Base-by-base conservation (phyloP, 2,797 vertebrate genomes). In the Cossypha dichroa region DNA sequence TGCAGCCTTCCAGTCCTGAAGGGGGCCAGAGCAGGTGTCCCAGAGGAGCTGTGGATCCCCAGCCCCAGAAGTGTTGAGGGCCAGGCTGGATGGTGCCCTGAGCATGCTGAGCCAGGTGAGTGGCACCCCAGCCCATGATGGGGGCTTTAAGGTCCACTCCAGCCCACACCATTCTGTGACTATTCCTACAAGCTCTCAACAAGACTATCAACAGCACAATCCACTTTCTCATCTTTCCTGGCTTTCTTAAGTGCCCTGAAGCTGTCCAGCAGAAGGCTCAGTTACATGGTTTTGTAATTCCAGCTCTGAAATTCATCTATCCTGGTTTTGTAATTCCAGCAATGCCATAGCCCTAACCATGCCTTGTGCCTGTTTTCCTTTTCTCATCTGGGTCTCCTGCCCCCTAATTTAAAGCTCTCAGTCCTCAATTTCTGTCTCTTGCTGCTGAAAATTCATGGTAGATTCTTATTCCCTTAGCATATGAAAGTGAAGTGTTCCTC, bases 221-320 rank as follows among this genome's bases (percentile, higher is more conserved):
- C 1, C 19, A 23, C 10, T 26, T 63, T 20, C 34, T 68, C n/a
- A 25, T 43, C 38, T 6, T 25, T 58, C 60, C 41, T 41, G 41
- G 41, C 59, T 55, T 67, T 34, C 31, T 41, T 18, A 41, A 36
- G 29, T 40, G 33, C 8, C 31, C 17, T 33, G n/a, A 69, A 56
- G 33, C 6, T 33, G 20, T 73, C 18, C 18, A 29, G 2, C 7
- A 25, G 40, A 66, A 23, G 2, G 11, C 23, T 63, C 15, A 46
- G 38, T 18, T 73, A 15, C 0, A 0, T 0, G 6, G 9, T 28
- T 48, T 25, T 49, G 26, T 49, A 49, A n/a, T 38, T 80, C 55
- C 26, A 48, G 29, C 2, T 15, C 14, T 25, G 23, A 15, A 48
- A 48, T 48, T 25, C 13, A 19, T 11, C 23, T 31, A 1, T n/a